Evolutionary conservation across 1,140 invertebrate species (phyloP), one percentile per base, ranked within the genome.

Genomic region (Orussus abietinus): DNA sequence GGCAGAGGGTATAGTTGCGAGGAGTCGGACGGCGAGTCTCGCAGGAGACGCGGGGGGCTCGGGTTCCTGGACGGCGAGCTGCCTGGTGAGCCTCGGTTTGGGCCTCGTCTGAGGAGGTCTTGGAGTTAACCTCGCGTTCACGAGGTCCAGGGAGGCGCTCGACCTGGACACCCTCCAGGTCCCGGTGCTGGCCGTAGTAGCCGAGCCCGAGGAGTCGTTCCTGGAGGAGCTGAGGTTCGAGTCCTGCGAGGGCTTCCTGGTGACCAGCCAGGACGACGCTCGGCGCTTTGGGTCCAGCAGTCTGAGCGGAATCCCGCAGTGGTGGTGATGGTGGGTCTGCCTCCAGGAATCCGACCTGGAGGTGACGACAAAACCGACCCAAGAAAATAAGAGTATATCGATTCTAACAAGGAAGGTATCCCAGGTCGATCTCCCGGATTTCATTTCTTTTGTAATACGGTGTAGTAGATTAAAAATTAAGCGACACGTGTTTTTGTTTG

Each of bases 321-420:
- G 83, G 46, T 86, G 83, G 57, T 83, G 85, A 42, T 83, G 83
- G 46, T 86, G 83, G 5, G 80, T 76, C 18, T 80, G 77, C 10
- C 85, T 74, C 88, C 88, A 92, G 2, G 88, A 91, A 59, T 92
- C 90, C 0, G 83, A n/a, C n/a, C n/a, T n/a, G n/a, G n/a, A n/a
- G n/a, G n/a, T n/a, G n/a, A n/a, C n/a, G n/a, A n/a, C n/a, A n/a
- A n/a, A n/a, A n/a, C n/a, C n/a, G n/a, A n/a, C n/a, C n/a, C n/a
- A n/a, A n/a, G n/a, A n/a, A n/a, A n/a, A n/a, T n/a, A n/a, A n/a
- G n/a, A n/a, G n/a, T n/a, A n/a, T n/a, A n/a, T n/a, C n/a, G n/a
- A n/a, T n/a, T n/a, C n/a, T n/a, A n/a, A n/a, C n/a, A n/a, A n/a
- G n/a, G n/a, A n/a, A n/a, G n/a, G n/a, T n/a, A n/a, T n/a, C n/a